A percentile compares a stretch with the other conserved stretches of the same genome.
phyloP scores from a whole-genome alignment of 2,113 vertebrate genomes.

The Argyrosomus japonicus region DNA sequence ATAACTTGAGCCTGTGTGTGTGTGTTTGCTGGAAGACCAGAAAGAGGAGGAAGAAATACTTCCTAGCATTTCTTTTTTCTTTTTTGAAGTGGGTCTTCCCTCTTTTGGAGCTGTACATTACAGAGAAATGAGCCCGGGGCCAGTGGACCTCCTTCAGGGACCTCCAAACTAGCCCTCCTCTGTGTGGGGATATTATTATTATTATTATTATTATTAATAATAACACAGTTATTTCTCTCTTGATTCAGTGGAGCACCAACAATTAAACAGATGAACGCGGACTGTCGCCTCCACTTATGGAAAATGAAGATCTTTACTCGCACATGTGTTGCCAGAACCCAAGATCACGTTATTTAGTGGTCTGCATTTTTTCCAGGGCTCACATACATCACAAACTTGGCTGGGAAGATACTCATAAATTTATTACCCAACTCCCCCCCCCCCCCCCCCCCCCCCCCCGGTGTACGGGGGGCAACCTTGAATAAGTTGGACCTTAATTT shows the following conservation, averaged over 20 bases:
- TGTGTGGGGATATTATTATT: constrained; percentile 32
- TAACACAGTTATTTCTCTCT: constrained; percentile 3
- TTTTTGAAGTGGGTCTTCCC: constrained; percentile 9
- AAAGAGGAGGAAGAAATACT: constrained; percentile 12
- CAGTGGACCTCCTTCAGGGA: constrained; percentile 57
- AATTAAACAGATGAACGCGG: constrained; percentile 74
- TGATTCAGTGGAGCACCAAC: constrained; percentile 19
- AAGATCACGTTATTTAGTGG: constrained; percentile 82
- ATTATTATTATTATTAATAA: constrained; percentile 31
- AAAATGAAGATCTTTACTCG: constrained; percentile 80
- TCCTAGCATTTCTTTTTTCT: neutral
- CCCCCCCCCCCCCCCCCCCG: constrained; percentile 61
- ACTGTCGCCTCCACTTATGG: constrained; percentile 73
- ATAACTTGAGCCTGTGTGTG: constrained; percentile 33
- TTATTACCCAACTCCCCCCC: constrained; percentile 27
- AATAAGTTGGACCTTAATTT: constrained; percentile 44
- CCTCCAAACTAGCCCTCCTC: constrained; percentile 48
- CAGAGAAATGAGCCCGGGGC: constrained; percentile 63
- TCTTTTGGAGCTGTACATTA: constrained; percentile 29
- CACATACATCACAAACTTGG: constrained; percentile 44
- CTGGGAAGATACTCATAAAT: constrained; percentile 54
- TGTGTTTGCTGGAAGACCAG: constrained; percentile 19
- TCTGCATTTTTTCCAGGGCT: constrained; percentile 47
- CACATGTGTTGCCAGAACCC: constrained; percentile 73
- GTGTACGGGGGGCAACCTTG: constrained; percentile 54